A percentile compares a stretch with the other conserved stretches of the same genome.
Evolutionary conservation across 1,140 invertebrate species (phyloP).

Genomic region (Prorops nasuta): DNA sequence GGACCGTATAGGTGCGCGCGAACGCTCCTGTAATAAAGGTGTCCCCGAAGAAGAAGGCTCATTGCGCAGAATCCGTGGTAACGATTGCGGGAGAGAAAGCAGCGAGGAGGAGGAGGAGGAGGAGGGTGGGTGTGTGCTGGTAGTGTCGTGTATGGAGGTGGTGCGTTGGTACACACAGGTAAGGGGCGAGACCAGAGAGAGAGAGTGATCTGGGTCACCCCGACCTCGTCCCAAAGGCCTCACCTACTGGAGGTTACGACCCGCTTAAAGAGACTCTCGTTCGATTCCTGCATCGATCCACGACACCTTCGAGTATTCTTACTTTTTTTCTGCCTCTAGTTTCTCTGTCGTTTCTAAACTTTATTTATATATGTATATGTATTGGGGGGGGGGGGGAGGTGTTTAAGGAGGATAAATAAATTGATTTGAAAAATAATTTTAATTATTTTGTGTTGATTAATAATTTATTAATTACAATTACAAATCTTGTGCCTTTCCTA

Average conservation of each 20-base stretch:
- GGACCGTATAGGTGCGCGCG: no score
- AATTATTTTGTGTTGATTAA: no score
- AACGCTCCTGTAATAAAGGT: slow-evolving; percentile 33
- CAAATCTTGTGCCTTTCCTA: no score
- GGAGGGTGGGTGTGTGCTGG: no score
- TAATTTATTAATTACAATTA: no score
- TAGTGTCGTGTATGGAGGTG: no score
- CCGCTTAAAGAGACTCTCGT: slow-evolving; percentile 44
- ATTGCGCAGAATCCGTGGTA: slow-evolving; percentile 55
- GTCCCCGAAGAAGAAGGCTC: slow-evolving; percentile 17
- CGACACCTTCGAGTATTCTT: no score
- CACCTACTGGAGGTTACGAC: slow-evolving; percentile 49
- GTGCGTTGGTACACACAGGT: slow-evolving; percentile 43
- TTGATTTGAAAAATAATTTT: no score
- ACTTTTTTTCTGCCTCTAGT: no score
- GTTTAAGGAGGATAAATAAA: slow-evolving; percentile 5
- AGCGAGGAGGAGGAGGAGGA: slow-evolving; percentile 22
- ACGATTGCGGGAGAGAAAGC: slow-evolving; percentile 49
- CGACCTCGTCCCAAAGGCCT: slow-evolving; percentile 47
- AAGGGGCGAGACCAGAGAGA: slow-evolving; percentile 37
- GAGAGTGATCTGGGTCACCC: slow-evolving; percentile 49
- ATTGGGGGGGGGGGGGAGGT: background rate
- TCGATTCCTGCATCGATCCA: slow-evolving; percentile 43
- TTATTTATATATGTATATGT: no score
- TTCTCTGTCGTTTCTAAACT: no score